phyloP scores from a whole-genome alignment of 1,140 invertebrate genomes.

The Vanessa atalanta region DNA sequence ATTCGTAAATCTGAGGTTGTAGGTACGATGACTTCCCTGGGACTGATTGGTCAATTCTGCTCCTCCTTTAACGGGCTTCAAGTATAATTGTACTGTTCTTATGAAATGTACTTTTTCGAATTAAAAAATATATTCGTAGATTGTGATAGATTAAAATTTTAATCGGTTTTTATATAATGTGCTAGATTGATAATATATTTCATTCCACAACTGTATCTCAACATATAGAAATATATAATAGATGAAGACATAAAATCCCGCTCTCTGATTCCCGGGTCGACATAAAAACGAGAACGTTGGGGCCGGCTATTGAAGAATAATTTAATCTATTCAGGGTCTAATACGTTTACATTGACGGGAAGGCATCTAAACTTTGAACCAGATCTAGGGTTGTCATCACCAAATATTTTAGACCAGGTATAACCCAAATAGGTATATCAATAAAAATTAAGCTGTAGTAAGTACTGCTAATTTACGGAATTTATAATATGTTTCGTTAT shows the following conservation, averaged over 20 bases:
- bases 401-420: no score
- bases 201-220: neutral
- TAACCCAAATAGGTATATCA: no score
- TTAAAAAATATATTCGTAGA: no score
- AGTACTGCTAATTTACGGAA: no score
- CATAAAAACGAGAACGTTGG: slow-evolving; percentile 36
- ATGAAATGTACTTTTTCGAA: no score
- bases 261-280: slow-evolving; percentile 26
- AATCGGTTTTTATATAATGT: neutral
- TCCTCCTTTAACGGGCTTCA: no score
- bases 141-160: neutral
- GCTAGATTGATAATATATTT: neutral
- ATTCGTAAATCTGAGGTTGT: no score
- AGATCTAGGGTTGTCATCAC: neutral
- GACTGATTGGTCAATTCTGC: no score
- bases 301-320: slow-evolving; percentile 45
- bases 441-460: no score
- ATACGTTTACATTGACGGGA: slow-evolving; percentile 40
- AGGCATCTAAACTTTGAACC: slow-evolving; percentile 16
- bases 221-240: slow-evolving; percentile 21
- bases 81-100: no score
- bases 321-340: slow-evolving; percentile 51
- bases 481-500: no score
- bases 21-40: no score
- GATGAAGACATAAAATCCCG: slow-evolving; percentile 29